A percentile compares a stretch with the other conserved stretches of the same genome.
phyloP scores from a whole-genome alignment of 2,113 vertebrate genomes.

The Tinamus guttatus region DNA sequence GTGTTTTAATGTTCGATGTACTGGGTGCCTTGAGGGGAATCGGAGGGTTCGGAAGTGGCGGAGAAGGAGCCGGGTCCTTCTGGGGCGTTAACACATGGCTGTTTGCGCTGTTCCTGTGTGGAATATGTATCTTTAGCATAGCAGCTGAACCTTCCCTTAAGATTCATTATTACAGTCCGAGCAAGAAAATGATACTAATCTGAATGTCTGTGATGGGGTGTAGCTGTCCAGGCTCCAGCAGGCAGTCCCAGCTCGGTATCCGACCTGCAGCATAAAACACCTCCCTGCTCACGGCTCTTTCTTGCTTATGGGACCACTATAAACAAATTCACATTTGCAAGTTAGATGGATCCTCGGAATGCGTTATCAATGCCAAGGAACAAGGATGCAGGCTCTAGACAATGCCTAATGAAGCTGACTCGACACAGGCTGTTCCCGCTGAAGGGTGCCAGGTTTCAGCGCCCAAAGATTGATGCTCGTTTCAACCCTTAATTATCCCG shows the following conservation, averaged over 20 bases:
- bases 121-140: not conserved
- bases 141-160: not conserved
- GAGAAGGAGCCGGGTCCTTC: not conserved
- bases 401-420: slow-evolving; percentile 84
- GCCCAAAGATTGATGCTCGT: slow-evolving; percentile 84
- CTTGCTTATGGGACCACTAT: slow-evolving; percentile 81
- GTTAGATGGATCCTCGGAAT: slow-evolving; percentile 86
- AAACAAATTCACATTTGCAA: slow-evolving; percentile 86
- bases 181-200: not conserved
- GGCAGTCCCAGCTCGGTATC: not conserved
- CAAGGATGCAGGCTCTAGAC: slow-evolving; percentile 82
- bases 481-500: slow-evolving; percentile 84
- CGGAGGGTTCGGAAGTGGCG: not conserved
- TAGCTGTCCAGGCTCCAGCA: slow-evolving; percentile 35
- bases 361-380: slow-evolving; percentile 86
- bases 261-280: slow-evolving; percentile 22
- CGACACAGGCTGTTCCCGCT: slow-evolving; percentile 77
- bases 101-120: not conserved
- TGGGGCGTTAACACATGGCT: fast-evolving
- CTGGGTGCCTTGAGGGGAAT: not conserved
- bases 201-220: slow-evolving; percentile 14
- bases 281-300: slow-evolving; percentile 48
- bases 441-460: slow-evolving; percentile 75
- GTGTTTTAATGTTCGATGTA: slow-evolving; percentile 23
- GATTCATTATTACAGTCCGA: not conserved